phyloP scores from a whole-genome alignment of 37 sponge, comb jelly and placozoan genomes.

The Mnemiopsis leidyi region DNA sequence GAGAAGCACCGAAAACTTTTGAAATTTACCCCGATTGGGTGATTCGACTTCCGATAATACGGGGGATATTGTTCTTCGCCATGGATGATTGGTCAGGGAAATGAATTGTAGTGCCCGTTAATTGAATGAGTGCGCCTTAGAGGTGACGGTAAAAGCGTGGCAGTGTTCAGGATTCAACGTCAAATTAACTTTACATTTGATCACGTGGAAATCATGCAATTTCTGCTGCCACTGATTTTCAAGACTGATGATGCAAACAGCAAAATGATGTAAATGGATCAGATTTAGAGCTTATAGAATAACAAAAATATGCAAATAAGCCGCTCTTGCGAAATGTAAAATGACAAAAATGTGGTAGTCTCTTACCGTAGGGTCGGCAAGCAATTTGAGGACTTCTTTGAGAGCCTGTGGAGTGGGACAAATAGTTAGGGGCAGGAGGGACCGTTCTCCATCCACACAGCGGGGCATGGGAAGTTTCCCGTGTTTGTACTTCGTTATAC shows the following conservation, averaged over 20 bases:
- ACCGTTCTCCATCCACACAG: constrained; percentile 34
- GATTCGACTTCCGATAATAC: not conserved
- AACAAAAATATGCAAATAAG: not conserved
- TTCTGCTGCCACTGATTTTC: not conserved
- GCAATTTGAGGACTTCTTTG: constrained; percentile 36
- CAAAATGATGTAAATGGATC: not conserved
- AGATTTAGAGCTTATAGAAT: not conserved
- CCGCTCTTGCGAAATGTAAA: not conserved
- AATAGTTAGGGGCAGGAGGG: constrained; percentile 25
- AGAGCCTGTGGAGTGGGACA: constrained; percentile 44
- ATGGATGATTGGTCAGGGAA: not conserved
- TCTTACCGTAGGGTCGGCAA: constrained; percentile 18
- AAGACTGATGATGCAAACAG: not conserved
- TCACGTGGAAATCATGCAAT: not conserved
- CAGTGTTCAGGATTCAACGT: not conserved
- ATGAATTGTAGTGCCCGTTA: not conserved
- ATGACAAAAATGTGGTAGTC: no score
- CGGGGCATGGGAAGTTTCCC: constrained; percentile 47
- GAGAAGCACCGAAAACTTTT: not conserved
- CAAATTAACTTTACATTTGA: not conserved
- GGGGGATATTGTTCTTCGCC: not conserved
- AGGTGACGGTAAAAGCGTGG: not conserved
- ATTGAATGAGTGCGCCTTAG: not conserved
- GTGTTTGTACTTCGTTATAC: constrained; percentile 56
- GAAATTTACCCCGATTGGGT: not conserved